Percentiles rank a stretch among this genome's conserved stretches.
These are phyloP conservation scores for Calidris pygmaea DNA, from an alignment of 2,113 vertebrate species.

Conservation along the genomic window DNA sequence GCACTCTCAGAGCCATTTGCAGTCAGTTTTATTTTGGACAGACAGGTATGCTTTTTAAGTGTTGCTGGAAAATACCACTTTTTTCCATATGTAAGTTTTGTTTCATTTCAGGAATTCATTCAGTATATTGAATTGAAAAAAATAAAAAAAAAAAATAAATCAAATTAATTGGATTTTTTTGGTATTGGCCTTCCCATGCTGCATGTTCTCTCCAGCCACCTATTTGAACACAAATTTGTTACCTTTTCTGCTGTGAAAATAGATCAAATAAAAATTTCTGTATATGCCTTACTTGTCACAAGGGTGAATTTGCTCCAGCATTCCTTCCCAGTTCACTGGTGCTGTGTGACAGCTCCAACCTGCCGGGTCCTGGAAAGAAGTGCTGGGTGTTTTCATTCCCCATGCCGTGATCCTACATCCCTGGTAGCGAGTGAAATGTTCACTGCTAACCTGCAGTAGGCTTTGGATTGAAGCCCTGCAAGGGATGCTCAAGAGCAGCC, in stretches of 20 bases:
- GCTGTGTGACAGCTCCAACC: neutral
- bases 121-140: neutral
- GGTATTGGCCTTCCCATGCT: neutral
- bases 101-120: constrained; percentile 64
- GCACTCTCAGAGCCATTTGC: neutral
- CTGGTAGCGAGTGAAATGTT: neutral
- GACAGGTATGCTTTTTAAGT: neutral
- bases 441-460: neutral
- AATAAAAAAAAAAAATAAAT: constrained; percentile 47
- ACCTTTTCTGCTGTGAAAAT: neutral
- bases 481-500: neutral
- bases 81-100: constrained; percentile 44
- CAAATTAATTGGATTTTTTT: constrained; percentile 51
- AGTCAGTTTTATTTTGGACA: neutral
- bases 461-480: neutral
- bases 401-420: neutral
- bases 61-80: neutral
- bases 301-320: neutral
- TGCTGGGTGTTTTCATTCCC: neutral
- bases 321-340: neutral
- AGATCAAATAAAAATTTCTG: neutral
- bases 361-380: neutral
- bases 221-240: neutral
- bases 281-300: neutral
- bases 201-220: constrained; percentile 18